Base-by-base conservation (phyloP, 1,140 invertebrate genomes). In the Cardiocondyla obscurior region DNA sequence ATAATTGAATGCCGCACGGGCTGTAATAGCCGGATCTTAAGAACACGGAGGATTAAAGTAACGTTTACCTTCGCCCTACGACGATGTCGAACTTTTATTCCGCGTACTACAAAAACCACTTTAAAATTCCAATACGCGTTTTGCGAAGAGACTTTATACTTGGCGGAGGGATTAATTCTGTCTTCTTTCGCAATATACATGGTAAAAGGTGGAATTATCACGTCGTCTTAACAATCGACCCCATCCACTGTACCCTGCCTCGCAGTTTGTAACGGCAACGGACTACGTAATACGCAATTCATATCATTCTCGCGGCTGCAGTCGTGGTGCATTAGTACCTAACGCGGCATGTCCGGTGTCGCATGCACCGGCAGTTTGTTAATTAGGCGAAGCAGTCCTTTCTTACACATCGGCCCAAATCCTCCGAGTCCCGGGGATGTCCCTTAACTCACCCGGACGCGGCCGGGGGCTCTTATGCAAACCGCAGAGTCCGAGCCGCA, bases 391-490 rank as follows among this genome's bases (percentile, higher is more conserved):
- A 72, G 25, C 85, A 67, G 60, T 33, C 65, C 85, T 83, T 62
- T 87, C 85, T 87, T 87, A 86, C 72, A 58, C 81, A 65, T 83
- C 85, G 76, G 51, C 58, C 28, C 57, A 60, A 83, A 86, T 83
- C 73, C 85, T 67, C 51, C 0, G 85, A 86, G 72, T 83, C 82
- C 70, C 30, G 51, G 72, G 57, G 65, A 55, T 79, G 81, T 87
- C 72, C 73, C 85, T 86, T 87, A 87, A 87, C 85, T 87, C 65
- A 69, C 36, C 36, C 36, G 44, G 85, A 83, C 85, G 64, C 36
- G 67, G 58, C 58, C 58, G 36, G 65, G 33, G 82, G 84, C 85
- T 86, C 85, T 86, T 87, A 79, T 86, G 84, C 84, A 86, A 87
- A 86, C 85, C 85, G 67, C 85, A 86, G 36, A 51, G 84, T 87